These are phyloP conservation scores for Chiroxiphia lanceolata DNA, from an alignment of 2,797 vertebrate species.

Conservation along the genomic window DNA sequence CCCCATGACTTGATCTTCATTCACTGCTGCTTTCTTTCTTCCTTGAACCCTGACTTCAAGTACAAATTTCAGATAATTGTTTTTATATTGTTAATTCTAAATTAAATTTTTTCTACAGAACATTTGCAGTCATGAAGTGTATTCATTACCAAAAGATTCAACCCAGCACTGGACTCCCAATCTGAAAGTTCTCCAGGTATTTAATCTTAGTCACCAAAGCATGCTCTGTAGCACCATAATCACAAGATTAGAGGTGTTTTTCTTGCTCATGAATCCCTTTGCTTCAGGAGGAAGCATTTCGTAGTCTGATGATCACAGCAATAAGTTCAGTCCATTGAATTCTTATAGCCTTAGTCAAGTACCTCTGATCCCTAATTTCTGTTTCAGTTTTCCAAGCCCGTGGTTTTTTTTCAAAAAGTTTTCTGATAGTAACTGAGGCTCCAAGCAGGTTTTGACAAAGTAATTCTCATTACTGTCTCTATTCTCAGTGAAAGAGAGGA, in stretches of 20 bases:
- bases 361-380: not conserved
- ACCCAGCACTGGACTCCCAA: not conserved
- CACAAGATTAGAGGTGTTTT: not conserved
- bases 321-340: not conserved
- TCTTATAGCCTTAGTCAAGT: not conserved
- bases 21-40: not conserved
- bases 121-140: not conserved
- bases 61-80: not conserved
- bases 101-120: not conserved
- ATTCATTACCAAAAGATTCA: not conserved
- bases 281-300: not conserved
- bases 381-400: not conserved
- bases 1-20: not conserved
- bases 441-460: not conserved
- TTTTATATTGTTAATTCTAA: not conserved
- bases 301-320: not conserved
- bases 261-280: not conserved
- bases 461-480: not conserved
- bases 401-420: not conserved
- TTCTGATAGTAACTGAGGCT: not conserved
- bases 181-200: not conserved
- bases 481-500: not conserved
- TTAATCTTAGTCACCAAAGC: not conserved
- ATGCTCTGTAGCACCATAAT: not conserved
- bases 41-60: not conserved